Evolutionary conservation across 2,888 invertebrate genomes (phyloP).

Genomic region (Phyllotreta cruciferae): DNA sequence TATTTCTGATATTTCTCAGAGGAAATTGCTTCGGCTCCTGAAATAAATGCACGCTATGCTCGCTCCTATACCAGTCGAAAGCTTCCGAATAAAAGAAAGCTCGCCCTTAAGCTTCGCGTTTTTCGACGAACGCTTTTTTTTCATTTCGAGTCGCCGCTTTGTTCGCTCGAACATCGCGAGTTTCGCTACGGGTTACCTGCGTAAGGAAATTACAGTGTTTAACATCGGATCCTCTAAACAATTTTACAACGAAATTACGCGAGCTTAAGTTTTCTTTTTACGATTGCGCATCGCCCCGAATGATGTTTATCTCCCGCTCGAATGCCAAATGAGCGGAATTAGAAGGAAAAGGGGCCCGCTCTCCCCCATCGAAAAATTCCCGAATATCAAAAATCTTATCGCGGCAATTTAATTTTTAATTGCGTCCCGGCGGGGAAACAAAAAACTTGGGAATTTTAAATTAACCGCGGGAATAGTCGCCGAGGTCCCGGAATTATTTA

Average conservation of each 20-base stretch:
- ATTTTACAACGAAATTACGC: too few relatives aligned
- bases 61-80: not conserved
- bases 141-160: too few relatives aligned
- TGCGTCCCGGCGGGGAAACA: slow-evolving; percentile 14
- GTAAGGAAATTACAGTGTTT: too few relatives aligned
- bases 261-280: slow-evolving; percentile 1
- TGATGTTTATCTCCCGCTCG: slow-evolving; percentile 17
- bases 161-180: too few relatives aligned
- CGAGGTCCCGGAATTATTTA: not conserved
- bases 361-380: slow-evolving; percentile 9
- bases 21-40: slow-evolving; percentile 10
- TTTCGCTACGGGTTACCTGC: too few relatives aligned
- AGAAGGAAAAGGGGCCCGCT: slow-evolving; percentile 14
- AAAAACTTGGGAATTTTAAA: slow-evolving; percentile 23
- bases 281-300: not conserved
- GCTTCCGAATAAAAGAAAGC: slow-evolving; percentile 6
- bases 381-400: slow-evolving; percentile 27
- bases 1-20: slow-evolving; percentile 17
- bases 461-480: slow-evolving; percentile 5
- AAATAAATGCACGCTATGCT: slow-evolving; percentile 1
- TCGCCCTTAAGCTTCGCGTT: slow-evolving; percentile 1
- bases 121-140: not conserved
- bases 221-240: too few relatives aligned
- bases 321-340: slow-evolving; percentile 21
- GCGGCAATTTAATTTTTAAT: slow-evolving; percentile 27